Evolutionary conservation across 2,113 vertebrate genomes (phyloP).

Genomic region (Petaurus breviceps): DNA sequence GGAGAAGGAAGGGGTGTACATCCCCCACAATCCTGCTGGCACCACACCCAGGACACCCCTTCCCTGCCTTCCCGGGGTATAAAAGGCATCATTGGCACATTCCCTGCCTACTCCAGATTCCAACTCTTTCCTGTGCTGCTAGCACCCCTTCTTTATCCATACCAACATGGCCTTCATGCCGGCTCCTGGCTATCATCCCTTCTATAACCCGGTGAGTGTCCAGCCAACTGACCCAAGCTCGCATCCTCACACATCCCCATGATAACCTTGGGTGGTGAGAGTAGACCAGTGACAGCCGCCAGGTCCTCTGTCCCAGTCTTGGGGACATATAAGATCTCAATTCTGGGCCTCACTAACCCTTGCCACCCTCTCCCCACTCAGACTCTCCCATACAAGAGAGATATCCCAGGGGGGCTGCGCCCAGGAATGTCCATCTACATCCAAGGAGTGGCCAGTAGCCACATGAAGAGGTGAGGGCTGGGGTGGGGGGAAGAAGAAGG

Average conservation of each 20-base stretch:
- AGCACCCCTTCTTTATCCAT: neutral
- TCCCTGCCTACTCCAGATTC: neutral
- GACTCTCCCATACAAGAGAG: conserved; percentile 85
- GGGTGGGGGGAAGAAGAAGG: rapidly evolving
- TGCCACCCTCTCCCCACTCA: conserved; percentile 57
- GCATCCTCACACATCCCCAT: no score
- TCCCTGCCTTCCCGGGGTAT: conserved; percentile 31
- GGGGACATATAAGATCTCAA: neutral
- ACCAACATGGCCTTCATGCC: conserved; percentile 79
- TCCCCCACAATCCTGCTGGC: rapidly evolving
- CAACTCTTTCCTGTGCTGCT: neutral
- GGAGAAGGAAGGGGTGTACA: neutral
- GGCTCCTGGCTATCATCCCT: conserved; percentile 88
- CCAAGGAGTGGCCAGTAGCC: conserved; percentile 83
- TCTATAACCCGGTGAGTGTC: conserved; percentile 88
- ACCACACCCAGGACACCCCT: conserved; percentile 22
- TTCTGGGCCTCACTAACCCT: neutral
- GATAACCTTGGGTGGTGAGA: neutral
- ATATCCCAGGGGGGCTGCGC: conserved; percentile 86
- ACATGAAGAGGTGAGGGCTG: conserved; percentile 83
- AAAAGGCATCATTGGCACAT: conserved; percentile 17
- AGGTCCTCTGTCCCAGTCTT: neutral
- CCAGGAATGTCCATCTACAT: conserved; percentile 87
- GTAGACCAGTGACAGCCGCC: no score
- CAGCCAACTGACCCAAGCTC: rapidly evolving